phyloP scores from a whole-genome alignment of 2,113 vertebrate genomes.

The Pluvianellus socialis region DNA sequence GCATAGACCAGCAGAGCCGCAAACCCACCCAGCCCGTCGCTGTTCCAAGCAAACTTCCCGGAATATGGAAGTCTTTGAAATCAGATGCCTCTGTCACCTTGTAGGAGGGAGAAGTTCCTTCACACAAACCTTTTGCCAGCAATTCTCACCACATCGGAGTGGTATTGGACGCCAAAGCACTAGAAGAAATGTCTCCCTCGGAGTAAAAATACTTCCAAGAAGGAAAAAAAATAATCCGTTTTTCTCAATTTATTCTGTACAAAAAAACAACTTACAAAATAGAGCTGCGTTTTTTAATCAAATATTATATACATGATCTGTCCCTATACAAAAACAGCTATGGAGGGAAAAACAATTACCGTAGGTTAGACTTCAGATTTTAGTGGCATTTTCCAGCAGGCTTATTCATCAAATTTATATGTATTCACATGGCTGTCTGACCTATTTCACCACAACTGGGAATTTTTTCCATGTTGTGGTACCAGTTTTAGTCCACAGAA shows the following conservation, averaged over 20 bases:
- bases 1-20: neutral
- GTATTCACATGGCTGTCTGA: neutral
- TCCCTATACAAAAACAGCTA: neutral
- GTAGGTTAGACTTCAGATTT: neutral
- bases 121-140: neutral
- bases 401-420: neutral
- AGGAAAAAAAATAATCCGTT: neutral
- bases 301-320: neutral
- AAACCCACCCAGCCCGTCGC: fast-evolving
- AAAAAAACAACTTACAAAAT: neutral
- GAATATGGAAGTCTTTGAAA: neutral
- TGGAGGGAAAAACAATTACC: neutral
- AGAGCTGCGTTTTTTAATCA: neutral
- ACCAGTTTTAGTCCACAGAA: constrained; percentile 1
- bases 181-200: neutral
- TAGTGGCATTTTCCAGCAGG: neutral
- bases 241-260: neutral
- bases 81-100: neutral
- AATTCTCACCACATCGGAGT: neutral
- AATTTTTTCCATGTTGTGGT: constrained; percentile 15
- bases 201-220: neutral
- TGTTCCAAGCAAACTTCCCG: neutral
- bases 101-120: neutral
- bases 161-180: neutral
- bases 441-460: neutral